Evolutionary conservation across 2,113 vertebrate genomes (phyloP), one percentile per base, ranked within the genome.

Genomic region (Lepus timidus): DNA sequence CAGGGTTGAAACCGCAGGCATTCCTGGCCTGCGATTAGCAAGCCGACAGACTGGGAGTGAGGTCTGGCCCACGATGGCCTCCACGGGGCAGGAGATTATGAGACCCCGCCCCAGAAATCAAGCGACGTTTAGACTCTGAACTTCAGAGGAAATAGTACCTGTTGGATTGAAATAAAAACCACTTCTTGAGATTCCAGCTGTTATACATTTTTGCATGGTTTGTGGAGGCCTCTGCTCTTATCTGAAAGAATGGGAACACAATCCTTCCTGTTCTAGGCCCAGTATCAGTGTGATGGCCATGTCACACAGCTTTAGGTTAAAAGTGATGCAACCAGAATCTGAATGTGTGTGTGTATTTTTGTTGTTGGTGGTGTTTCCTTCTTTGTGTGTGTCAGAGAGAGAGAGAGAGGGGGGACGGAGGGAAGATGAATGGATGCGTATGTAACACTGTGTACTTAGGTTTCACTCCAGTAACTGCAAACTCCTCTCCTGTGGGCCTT

Each of bases 111-210:
- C 51, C 33, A 93, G 64, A 83, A 78, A 58, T 93, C 58, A 79
- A 91, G 51, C 20, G 82, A 58, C 39, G 75, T 91, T 85, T 83
- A 58, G 58, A 74, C 58, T 25, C 14, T 95, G 13, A 67, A 76
- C 73, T 91, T 94, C 80, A 89, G 12, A 82, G 51, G 12, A 29
- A 90, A 19, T 31, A 86, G 23, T 44, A 74, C 13, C 52, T 78
- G 39, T 51, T 13, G 36, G 2, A 68, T 0, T 33, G n/a, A 90
- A 95, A 61, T 58, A 71, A 95, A 73, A 93, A 80, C 13, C n/a
- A 91, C 22, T 84, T 86, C 52, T 62, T 83, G n/a, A 84, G 93
- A 95, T 88, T 88, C 61, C 52, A 89, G 85, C 39, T 83, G 75
- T 65, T 27, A 76, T 64, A 10, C 27, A 76, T 29, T 85, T 80